Base-by-base conservation (phyloP, 2,888 invertebrate genomes). In the Catonia carolina region DNA sequence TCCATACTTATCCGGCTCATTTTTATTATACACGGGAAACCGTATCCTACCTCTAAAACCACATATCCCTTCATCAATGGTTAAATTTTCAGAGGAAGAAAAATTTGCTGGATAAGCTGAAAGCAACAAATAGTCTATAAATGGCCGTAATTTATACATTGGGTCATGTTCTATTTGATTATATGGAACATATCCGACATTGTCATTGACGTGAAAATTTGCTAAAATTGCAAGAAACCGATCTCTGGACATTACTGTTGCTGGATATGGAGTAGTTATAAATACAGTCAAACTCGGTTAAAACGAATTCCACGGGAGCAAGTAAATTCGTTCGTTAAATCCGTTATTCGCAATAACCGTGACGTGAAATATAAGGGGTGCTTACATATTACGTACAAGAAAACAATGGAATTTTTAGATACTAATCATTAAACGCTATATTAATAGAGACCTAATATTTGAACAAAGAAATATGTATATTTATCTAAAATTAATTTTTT, bases 11-110 rank as follows among this genome's bases (percentile, higher is more conserved):
- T 54, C 47, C 15, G 50, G 50, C 18, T 50, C 35, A 20, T 50
- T 33, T 35, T 23, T 49, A 2, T n/a, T n/a, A 27, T 47, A 47
- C n/a, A 54, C 54, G 14, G 36, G 10, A 33, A 54, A 54, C 17
- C 17, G 12, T 20, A 54, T 36, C n/a, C 47, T 31, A 5, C 54
- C 54, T 33, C 47, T 35, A 47, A 54, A 53, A 23, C 53, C 53
- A 53, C 53, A 53, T n/a, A 31, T 53, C n/a, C 53, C 53, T 37
- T 52, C 52, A 52, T 52, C 52, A 12, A 39, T 14, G 14, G 53
- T 53, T 8, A 53, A 22, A 39, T 53, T 53, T 42, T 45, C 42
- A 31, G n/a, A 45, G 14, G 53, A 45, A 14, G 41, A 42, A 45
- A 45, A 42, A 17, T n/a, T 14, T 33, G 6, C 15, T 22, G 53